phyloP scores from a whole-genome alignment of 2,113 vertebrate species.

The Callithrix jacchus region DNA sequence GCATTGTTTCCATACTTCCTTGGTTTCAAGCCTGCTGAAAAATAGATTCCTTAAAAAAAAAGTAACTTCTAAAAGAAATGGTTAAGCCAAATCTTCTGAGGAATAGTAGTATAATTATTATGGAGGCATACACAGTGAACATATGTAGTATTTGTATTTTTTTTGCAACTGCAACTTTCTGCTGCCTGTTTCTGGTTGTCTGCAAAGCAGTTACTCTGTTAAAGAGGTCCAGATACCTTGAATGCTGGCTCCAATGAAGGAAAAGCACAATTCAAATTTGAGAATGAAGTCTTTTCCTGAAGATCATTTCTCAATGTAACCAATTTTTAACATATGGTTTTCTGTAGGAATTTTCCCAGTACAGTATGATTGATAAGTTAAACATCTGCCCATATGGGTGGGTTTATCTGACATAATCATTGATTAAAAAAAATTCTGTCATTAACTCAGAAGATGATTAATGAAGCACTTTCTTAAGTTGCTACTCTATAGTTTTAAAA shows the following conservation, averaged over 20 bases:
- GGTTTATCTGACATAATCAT: not conserved
- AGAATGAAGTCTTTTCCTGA: not conserved
- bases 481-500: not conserved
- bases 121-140: not conserved
- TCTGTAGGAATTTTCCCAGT: not conserved
- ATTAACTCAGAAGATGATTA: not conserved
- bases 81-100: not conserved
- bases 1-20: not conserved
- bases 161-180: not conserved
- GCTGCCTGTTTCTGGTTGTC: not conserved
- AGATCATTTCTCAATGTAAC: not conserved
- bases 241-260: not conserved
- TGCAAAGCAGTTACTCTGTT: not conserved
- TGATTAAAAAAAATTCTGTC: not conserved
- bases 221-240: not conserved
- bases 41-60: not conserved
- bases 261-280: not conserved
- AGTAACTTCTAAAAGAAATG: not conserved
- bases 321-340: not conserved
- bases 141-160: not conserved
- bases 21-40: slow-evolving; percentile 4
- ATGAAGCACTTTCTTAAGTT: not conserved
- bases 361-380: not conserved
- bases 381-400: not conserved
- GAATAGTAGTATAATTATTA: not conserved